Conservation (phyloP, 2,113 vertebrate genomes). For the Rhegmatorhina hoffmannsi region DNA sequence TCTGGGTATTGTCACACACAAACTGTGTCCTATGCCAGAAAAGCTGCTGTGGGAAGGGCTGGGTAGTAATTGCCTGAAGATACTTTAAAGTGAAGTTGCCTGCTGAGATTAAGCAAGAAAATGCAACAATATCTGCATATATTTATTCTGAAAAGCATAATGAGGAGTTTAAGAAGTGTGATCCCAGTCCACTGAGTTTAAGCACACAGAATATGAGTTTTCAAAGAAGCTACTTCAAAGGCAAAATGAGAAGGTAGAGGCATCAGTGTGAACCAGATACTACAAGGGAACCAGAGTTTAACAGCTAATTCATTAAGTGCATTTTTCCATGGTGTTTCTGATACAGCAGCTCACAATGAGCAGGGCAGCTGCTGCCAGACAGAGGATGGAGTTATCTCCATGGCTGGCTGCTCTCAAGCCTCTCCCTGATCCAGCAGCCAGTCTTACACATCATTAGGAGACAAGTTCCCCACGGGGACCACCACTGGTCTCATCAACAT, state of each 20-base stretch:
- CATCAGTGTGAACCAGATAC: not conserved
- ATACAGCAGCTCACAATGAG: not conserved
- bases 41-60: not conserved
- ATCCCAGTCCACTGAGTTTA: not conserved
- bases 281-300: not conserved
- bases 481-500: not conserved
- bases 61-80: constrained; percentile 62
- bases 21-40: not conserved
- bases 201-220: not conserved
- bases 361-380: not conserved
- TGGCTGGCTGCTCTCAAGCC: not conserved
- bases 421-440: not conserved
- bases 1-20: not conserved
- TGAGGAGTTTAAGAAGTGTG: not conserved
- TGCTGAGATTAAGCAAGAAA: constrained; percentile 53
- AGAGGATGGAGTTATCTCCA: not conserved
- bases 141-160: constrained; percentile 57
- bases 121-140: constrained; percentile 52
- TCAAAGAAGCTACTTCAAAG: constrained; percentile 33
- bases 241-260: not conserved
- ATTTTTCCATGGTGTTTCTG: not conserved
- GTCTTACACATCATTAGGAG: constrained; percentile 59
- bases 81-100: constrained; percentile 46
- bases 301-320: not conserved
- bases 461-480: not conserved